Evolutionary conservation across 2,888 invertebrate species (phyloP), one percentile per base, ranked within the genome.

Genomic region (Cartodere bifasciata): DNA sequence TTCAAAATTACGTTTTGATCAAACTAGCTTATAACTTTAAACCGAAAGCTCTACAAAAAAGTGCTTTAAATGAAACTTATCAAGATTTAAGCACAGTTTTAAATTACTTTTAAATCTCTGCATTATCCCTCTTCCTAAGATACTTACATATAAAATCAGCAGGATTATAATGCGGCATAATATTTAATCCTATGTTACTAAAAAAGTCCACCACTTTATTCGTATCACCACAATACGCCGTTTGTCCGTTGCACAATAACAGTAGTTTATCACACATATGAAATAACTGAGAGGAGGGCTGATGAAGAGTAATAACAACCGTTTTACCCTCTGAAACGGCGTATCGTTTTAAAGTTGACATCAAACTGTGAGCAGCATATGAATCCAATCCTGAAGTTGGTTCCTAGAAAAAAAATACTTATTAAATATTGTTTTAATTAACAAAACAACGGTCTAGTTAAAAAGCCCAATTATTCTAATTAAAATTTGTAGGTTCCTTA

Each of bases 361-460:
- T 81, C 39, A 85, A 56, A 43, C 72, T 73, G 49, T 74, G 73
- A 13, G 84, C 83, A 38, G 82, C 76, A 55, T 80, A 77, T 16
- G 83, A 83, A 58, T 85, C 85, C 48, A 85, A 63, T 16, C 84
- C 84, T 21, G 83, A 82, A 11, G 84, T 85, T 7, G 84, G 83
- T 56, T 85, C 84, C 84, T 84, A 53, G 10, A 52, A 53, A 32
- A 42, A 35, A 28, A 37, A 21, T 20, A 7, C n/a, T 20, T 20
- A 6, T n/a, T n/a, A n/a, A n/a, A n/a, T n/a, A n/a, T n/a, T n/a
- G n/a, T n/a, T n/a, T n/a, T n/a, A n/a, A n/a, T n/a, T n/a, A n/a
- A n/a, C n/a, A n/a, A n/a, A n/a, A n/a, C n/a, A n/a, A n/a, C n/a
- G n/a, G n/a, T n/a, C n/a, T n/a, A n/a, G n/a, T n/a, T n/a, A n/a